Conservation (phyloP, 2,797 vertebrate species). For the Scyliorhinus canicula region DNA sequence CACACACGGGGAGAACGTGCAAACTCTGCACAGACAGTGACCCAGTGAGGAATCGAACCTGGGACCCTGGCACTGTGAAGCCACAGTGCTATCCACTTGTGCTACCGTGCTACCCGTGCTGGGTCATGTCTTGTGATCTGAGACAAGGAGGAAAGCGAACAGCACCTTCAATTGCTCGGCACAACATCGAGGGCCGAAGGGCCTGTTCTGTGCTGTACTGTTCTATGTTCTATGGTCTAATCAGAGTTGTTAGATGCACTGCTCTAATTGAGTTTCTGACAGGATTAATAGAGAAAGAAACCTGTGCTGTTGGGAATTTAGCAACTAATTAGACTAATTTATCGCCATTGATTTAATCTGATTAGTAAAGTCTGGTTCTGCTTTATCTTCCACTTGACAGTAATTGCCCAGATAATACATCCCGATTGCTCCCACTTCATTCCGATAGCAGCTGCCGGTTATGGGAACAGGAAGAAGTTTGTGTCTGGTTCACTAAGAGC, state of each 20-base stretch:
- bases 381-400: background rate
- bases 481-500: background rate
- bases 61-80: too few species aligned
- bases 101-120: too few species aligned
- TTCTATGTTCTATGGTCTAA: background rate
- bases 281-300: background rate
- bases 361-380: background rate
- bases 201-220: too few species aligned
- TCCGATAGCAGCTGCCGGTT: background rate
- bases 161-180: too few species aligned
- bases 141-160: too few species aligned
- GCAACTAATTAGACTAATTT: background rate
- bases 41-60: too few species aligned
- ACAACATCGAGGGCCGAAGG: too few species aligned
- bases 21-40: too few species aligned
- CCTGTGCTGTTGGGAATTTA: background rate
- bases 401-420: background rate
- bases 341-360: background rate
- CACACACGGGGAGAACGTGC: too few species aligned
- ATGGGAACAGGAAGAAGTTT: background rate
- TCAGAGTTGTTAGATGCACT: background rate
- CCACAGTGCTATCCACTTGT: too few species aligned
- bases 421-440: background rate
- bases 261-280: background rate
- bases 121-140: background rate